Evolutionary conservation across 2,888 invertebrate species (phyloP).

Genomic region (Hirtodrosophila trivittata): DNA sequence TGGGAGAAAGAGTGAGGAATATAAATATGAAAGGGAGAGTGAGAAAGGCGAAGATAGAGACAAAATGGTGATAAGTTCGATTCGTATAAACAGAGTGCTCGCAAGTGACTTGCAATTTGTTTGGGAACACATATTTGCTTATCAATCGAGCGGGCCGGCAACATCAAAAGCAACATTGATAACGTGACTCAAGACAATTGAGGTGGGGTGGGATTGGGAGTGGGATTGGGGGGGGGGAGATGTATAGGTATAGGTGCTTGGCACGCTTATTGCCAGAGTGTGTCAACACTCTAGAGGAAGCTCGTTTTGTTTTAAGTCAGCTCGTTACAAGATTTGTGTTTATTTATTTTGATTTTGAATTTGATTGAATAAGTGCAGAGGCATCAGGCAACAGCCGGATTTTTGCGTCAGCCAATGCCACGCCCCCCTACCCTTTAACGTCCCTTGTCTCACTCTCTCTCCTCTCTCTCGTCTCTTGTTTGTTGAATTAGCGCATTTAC

Average conservation of each 20-base stretch:
- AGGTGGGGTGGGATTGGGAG: neutral
- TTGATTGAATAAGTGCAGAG: constrained; percentile 76
- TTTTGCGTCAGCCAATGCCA: constrained; percentile 1
- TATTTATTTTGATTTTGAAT: constrained; percentile 75
- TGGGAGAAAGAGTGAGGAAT: constrained; percentile 14
- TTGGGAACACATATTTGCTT: constrained; percentile 49
- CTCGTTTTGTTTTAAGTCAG: constrained; percentile 36
- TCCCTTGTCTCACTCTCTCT: neutral
- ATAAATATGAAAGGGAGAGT: neutral
- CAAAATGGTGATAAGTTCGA: neutral
- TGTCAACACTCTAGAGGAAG: neutral
- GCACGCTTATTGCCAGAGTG: no score
- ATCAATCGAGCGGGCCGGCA: constrained; percentile 37
- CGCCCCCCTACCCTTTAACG: neutral
- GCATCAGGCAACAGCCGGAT: constrained; percentile 34
- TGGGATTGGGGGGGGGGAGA: no score
- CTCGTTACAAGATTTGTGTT: constrained; percentile 39
- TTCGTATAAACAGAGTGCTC: constrained; percentile 1
- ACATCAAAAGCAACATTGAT: constrained; percentile 40
- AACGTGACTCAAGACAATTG: constrained; percentile 41
- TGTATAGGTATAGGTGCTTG: no score
- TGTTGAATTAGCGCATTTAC: constrained; percentile 60
- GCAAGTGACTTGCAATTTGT: constrained; percentile 43
- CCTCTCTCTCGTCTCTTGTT: constrained; percentile 1
- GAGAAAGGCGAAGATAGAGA: neutral